Evolutionary conservation across 2,888 invertebrate species (phyloP), one percentile per base, ranked within the genome.

Genomic region (Scaeva pyrastri): DNA sequence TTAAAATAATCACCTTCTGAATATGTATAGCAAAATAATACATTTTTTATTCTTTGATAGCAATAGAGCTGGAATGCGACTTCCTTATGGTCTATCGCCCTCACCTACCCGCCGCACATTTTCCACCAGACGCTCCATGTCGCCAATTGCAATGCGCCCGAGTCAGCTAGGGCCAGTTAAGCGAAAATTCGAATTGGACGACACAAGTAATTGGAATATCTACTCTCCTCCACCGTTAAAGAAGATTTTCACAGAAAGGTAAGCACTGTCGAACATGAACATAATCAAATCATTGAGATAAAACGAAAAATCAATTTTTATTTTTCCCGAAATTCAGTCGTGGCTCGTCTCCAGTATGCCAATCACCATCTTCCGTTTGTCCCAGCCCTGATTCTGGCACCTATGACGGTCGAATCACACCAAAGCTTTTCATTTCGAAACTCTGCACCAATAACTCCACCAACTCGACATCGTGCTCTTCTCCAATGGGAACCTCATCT

Each of bases 61-160:
- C 75, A 92, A 91, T 88, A 90, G 93, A 5, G 90, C 91, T 55
- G 91, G 91, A 45, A 88, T 93, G 82, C 91, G 92, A 39, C 89
- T 91, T 79, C 92, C 94, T 0, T 93, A 94, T 43, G 94, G 93
- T 88, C 94, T 96, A 48, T 97, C 96, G 10, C 97, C 97, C 23
- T 97, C 97, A 87, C 98, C 98, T 2, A 97, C 97, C 36, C 94
- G 98, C 86, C 96, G 96, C 89, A 94, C 95, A 68, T 97, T 96
- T 92, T 95, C 96, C 85, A 96, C 96, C 64, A 94, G 97, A 89
- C 95, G 97, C 78, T 98, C 98, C 89, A 95, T 97, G 89, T 98
- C 97, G 88, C 98, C 98, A 0, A 97, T 98, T 89, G 95, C 97
- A 12, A 94, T 97, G 93, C 94, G 97, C 73, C 96, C 97, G 16